These are phyloP conservation scores for Caloenas nicobarica DNA, from an alignment of 2,113 vertebrate genomes.

Conservation along the genomic window DNA sequence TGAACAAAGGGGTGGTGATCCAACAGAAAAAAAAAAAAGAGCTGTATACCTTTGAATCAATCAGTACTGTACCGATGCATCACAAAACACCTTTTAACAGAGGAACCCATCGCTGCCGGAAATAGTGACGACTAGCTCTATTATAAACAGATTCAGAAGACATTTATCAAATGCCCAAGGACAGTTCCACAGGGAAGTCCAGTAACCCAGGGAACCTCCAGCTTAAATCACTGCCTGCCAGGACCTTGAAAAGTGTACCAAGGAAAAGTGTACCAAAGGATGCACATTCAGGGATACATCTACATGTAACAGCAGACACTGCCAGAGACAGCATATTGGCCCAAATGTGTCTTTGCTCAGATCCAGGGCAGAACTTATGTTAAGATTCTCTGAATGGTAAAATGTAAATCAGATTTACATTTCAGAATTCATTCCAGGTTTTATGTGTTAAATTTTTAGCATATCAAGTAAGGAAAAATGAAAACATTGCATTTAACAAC, in stretches of 20 bases:
- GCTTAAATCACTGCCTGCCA: background rate
- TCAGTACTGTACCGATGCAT: background rate
- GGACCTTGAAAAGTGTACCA: background rate
- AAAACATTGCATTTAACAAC: background rate
- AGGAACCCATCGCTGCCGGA: background rate
- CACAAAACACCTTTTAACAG: background rate
- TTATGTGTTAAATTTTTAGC: background rate
- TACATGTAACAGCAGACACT: background rate
- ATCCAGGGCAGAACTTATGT: background rate
- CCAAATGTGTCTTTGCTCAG: background rate
- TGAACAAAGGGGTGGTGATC: background rate
- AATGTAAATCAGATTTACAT: background rate
- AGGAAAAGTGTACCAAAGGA: background rate
- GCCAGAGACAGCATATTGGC: background rate
- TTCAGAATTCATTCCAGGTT: background rate
- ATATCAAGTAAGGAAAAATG: background rate
- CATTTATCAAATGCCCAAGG: background rate
- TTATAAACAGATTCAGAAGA: background rate
- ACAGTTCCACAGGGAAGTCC: background rate
- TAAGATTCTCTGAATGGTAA: background rate
- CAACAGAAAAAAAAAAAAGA: background rate
- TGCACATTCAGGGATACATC: rapidly evolving
- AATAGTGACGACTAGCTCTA: background rate
- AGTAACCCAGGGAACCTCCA: background rate
- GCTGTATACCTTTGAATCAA: background rate